These are phyloP conservation scores for Notarius quadriscutis DNA, from an alignment of 2,113 vertebrate genomes.

Conservation along the genomic window DNA sequence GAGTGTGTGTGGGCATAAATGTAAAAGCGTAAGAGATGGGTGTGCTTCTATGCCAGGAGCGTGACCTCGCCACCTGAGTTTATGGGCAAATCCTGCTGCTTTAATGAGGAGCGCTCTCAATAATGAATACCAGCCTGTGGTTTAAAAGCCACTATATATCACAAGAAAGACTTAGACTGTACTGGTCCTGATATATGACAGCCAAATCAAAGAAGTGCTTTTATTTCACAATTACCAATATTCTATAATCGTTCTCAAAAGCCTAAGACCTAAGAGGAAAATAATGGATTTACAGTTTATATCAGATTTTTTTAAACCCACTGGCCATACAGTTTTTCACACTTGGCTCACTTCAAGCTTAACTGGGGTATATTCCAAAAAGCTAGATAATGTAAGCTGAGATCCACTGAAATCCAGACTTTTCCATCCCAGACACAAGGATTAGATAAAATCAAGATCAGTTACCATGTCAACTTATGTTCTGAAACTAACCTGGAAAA, in stretches of 20 bases:
- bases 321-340: neutral
- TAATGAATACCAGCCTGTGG: constrained; percentile 78
- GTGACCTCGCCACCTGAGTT: constrained; percentile 76
- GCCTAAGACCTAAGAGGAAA: neutral
- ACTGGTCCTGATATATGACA: neutral
- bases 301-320: neutral
- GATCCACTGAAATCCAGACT: neutral
- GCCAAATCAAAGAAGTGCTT: constrained; percentile 9
- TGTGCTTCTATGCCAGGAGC: constrained; percentile 47
- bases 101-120: constrained; percentile 84
- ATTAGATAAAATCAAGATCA: constrained; percentile 1
- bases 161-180: constrained; percentile 45
- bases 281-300: neutral
- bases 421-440: neutral
- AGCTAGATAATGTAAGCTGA: neutral
- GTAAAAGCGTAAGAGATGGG: constrained; percentile 30
- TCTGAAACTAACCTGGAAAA: neutral
- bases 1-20: neutral
- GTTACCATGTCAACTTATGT: neutral
- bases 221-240: neutral
- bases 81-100: constrained; percentile 81
- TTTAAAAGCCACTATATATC: constrained; percentile 74
- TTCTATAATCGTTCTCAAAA: neutral
- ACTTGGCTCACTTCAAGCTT: neutral
- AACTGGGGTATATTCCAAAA: neutral